A percentile compares a stretch with the other conserved stretches of the same genome.
Conservation (phyloP, 35 echinoderm and acorn worm species). For the Stichopus chloronotus region DNA sequence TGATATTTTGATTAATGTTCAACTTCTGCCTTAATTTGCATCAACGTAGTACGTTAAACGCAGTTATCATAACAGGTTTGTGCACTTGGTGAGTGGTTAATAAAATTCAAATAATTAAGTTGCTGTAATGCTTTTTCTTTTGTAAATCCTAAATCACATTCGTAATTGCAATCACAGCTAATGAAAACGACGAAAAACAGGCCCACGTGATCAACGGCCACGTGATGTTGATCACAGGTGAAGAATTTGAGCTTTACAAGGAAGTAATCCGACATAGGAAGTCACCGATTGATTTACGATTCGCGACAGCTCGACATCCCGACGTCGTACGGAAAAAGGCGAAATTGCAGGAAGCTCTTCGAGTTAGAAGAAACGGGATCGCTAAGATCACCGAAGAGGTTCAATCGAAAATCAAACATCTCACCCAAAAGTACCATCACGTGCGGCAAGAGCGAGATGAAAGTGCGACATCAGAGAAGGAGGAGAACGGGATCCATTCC, state of each 20-base stretch:
- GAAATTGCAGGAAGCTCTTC: neutral
- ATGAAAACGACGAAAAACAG: constrained; percentile 24
- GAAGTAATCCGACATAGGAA: constrained; percentile 57
- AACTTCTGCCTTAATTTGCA: too few relatives aligned
- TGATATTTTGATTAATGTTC: too few relatives aligned
- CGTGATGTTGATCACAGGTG: constrained; percentile 74
- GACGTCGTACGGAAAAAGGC: constrained; percentile 24
- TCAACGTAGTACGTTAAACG: too few relatives aligned
- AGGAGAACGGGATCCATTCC: neutral
- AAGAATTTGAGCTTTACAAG: constrained; percentile 57
- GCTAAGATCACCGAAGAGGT: neutral
- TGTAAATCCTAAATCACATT: too few relatives aligned
- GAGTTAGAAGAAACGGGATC: neutral
- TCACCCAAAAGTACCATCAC: neutral
- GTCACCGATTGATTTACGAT: constrained; percentile 52
- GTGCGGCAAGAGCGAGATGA: neutral
- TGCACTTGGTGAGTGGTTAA: too few relatives aligned
- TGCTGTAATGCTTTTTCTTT: too few relatives aligned
- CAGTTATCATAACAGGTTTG: too few relatives aligned
- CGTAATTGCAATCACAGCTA: neutral
- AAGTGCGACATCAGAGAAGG: neutral
- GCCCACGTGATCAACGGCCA: constrained; percentile 87
- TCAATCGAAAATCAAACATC: neutral
- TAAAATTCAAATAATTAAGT: too few relatives aligned
- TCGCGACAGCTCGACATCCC: constrained; percentile 28